Base-by-base conservation (phyloP, 2,888 invertebrate species). In the Phyllotreta cruciferae region DNA sequence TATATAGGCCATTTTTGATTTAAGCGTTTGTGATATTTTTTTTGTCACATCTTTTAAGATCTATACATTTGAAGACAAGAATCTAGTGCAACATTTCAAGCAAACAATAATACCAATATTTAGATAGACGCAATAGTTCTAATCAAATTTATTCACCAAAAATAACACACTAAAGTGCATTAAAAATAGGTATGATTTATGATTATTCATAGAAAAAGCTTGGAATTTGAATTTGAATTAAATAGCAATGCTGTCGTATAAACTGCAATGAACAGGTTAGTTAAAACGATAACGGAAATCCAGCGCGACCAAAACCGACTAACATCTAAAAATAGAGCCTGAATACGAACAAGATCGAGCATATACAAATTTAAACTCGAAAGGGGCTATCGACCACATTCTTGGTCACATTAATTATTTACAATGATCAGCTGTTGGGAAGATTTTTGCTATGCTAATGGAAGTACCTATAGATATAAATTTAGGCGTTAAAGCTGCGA, bases 1-100 rank as follows among this genome's bases (percentile, higher is more conserved):
- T 10, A 69, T 67, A 50, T 67, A 68, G 1, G 65, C 63, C 72
- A 72, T 72, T 9, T 56, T 55, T 54, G 8, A 14, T 13, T 38
- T 7, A 14, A 61, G 8, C 42, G 38, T 37, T 50, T 38, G 9
- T n/a, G 11, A 13, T 11, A 49, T 49, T 10, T 35, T 24, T 9
- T 6, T 4, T 8, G n/a, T 9, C 0, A 9, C 6, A 4, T 24
- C 24, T 24, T 24, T 24, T 24, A 24, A 24, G 24, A 24, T 24
- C 24, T 24, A 24, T 24, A n/a, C n/a, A 24, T 24, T 24, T 24
- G 24, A 24, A 24, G 24, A 4, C 24, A 24, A 24, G 24, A 24
- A 24, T 3, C 1, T 24, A 24, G 24, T 24, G 24, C 24, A 24
- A 24, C 24, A 24, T 24, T 24, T 24, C 24, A 24, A 24, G 24